A percentile compares a stretch with the other conserved stretches of the same genome.
Evolutionary conservation across 2,113 vertebrate species (phyloP).

Genomic region (Oceanodroma tethys): DNA sequence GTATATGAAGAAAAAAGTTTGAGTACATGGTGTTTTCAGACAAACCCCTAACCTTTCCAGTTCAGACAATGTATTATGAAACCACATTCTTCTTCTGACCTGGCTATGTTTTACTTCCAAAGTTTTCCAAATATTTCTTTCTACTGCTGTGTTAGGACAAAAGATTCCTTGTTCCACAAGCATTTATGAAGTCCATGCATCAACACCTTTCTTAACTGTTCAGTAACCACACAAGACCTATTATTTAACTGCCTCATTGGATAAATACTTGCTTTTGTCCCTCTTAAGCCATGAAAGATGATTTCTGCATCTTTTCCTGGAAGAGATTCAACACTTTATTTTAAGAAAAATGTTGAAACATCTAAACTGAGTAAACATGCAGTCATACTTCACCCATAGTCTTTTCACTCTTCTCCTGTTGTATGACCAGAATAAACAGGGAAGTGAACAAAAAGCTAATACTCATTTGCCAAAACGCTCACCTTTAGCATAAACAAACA

Average conservation of each 20-base stretch:
- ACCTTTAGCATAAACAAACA: not conserved
- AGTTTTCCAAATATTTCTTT: not conserved
- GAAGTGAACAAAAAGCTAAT: constrained; percentile 7
- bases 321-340: not conserved
- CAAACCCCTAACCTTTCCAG: not conserved
- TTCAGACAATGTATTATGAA: not conserved
- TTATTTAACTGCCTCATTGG: not conserved
- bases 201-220: constrained; percentile 19
- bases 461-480: not conserved
- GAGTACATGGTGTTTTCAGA: not conserved
- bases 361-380: not conserved
- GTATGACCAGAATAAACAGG: not conserved
- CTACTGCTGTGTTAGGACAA: not conserved
- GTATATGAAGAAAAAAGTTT: not conserved
- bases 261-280: constrained; percentile 4
- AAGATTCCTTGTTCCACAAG: not conserved
- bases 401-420: not conserved
- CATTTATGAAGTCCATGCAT: not conserved
- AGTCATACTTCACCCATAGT: not conserved
- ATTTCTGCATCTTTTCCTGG: not conserved
- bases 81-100: not conserved
- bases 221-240: not conserved
- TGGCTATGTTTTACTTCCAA: not conserved
- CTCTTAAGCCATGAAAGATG: not conserved
- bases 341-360: not conserved